Evolutionary conservation across 1,140 invertebrate species (phyloP).

Genomic region (Drosophila lacteicornis): DNA sequence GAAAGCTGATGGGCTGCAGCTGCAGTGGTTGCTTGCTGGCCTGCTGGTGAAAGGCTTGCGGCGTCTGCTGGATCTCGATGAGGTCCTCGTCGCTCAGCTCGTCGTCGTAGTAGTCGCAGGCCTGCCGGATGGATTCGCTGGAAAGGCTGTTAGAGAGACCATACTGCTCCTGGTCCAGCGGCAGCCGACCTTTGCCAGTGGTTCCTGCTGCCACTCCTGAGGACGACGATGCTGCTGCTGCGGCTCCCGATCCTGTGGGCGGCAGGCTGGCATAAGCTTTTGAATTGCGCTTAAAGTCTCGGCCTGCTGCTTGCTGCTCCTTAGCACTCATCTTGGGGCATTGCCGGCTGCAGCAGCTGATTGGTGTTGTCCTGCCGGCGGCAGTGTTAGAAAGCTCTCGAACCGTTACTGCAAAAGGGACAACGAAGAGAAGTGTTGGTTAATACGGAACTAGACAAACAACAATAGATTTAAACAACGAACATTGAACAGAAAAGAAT

Average conservation of each 20-base stretch:
- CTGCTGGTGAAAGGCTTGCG: constrained; percentile 57
- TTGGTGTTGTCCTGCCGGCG: constrained; percentile 40
- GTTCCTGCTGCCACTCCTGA: constrained; percentile 24
- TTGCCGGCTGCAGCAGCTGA: constrained; percentile 51
- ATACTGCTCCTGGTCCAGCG: constrained; percentile 59
- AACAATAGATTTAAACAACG: not conserved
- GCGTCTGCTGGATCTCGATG: constrained; percentile 74
- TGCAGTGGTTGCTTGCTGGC: constrained; percentile 12
- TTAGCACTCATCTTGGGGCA: constrained; percentile 73
- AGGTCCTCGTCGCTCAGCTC: constrained; percentile 77
- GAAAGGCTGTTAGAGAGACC: constrained; percentile 77
- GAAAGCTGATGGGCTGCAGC: constrained; percentile 57
- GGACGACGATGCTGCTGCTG: not conserved
- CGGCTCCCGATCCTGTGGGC: constrained; percentile 40
- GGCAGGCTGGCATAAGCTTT: constrained; percentile 74
- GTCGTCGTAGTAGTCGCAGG: constrained; percentile 74
- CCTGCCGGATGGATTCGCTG: constrained; percentile 73
- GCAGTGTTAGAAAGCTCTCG: constrained; percentile 1
- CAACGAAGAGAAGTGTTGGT: constrained; percentile 2
- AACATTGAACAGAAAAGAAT: constrained; percentile 1
- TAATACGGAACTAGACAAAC: not conserved
- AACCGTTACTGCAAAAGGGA: constrained; percentile 6
- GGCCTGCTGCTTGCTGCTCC: constrained; percentile 63
- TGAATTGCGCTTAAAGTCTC: constrained; percentile 74
- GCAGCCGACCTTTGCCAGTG: constrained; percentile 20